phyloP scores from a whole-genome alignment of 2,113 vertebrate genomes.

The Hippoglossus stenolepis region DNA sequence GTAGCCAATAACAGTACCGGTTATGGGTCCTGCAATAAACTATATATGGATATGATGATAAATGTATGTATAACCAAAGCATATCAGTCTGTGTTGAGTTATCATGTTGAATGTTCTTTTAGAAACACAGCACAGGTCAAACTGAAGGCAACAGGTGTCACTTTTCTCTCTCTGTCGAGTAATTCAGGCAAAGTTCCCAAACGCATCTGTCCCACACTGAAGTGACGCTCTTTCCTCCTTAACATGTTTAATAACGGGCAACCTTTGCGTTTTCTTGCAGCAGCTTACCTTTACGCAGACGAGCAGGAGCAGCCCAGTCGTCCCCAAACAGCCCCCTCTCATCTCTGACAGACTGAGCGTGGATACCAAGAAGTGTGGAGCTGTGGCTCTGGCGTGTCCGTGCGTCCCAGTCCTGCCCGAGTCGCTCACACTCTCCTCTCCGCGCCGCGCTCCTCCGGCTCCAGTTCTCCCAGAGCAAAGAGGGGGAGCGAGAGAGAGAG shows the following conservation, averaged over 20 bases:
- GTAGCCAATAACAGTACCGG: background rate
- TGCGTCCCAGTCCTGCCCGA: slow-evolving; percentile 32
- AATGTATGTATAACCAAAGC: no score
- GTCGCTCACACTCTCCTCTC: slow-evolving; percentile 24
- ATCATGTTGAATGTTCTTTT: background rate
- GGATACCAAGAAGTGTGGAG: slow-evolving; percentile 20
- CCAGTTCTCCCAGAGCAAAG: slow-evolving; percentile 26
- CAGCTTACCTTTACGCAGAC: slow-evolving; percentile 68
- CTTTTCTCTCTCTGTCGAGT: background rate
- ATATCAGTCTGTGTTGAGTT: no score
- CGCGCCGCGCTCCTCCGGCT: slow-evolving; percentile 44
- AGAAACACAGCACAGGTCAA: background rate
- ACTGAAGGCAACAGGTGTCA: slow-evolving; percentile 33
- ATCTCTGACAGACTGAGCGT: slow-evolving; percentile 46
- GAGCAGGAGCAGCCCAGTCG: slow-evolving; percentile 59
- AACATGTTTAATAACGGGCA: background rate
- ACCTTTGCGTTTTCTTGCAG: background rate
- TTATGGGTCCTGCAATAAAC: background rate
- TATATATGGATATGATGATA: background rate
- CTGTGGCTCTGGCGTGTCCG: background rate
- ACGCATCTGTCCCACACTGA: background rate
- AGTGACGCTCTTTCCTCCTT: slow-evolving; percentile 20
- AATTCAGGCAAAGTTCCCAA: background rate
- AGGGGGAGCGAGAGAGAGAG: background rate
- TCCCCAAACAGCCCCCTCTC: slow-evolving; percentile 58